Evolutionary conservation across 2,888 invertebrate species (phyloP).

Genomic region (Lutraria lutraria): DNA sequence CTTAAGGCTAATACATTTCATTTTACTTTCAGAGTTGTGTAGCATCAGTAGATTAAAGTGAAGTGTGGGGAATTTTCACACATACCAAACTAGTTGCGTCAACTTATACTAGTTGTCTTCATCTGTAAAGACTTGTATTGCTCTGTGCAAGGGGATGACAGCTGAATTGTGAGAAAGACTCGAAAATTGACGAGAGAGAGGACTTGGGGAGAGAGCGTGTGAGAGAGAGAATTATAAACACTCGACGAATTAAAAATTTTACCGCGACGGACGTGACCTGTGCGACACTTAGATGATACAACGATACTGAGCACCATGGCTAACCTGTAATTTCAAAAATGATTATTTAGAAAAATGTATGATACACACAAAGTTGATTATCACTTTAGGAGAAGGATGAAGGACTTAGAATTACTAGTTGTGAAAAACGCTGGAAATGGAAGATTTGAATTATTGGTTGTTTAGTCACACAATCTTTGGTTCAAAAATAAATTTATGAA

Average conservation of each 20-base stretch:
- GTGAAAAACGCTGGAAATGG: not conserved
- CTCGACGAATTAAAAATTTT: constrained; percentile 18
- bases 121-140: constrained; percentile 20
- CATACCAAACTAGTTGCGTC: constrained; percentile 1
- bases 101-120: constrained; percentile 38
- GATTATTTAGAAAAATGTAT: not conserved
- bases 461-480: not conserved
- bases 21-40: constrained; percentile 30
- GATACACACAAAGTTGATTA: not conserved
- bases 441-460: not conserved
- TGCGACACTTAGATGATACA: not conserved
- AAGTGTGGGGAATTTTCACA: not conserved
- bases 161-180: constrained; percentile 38
- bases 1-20: not conserved
- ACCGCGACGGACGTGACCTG: not conserved
- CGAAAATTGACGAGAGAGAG: constrained; percentile 32
- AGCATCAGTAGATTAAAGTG: not conserved
- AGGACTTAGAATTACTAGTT: not conserved
- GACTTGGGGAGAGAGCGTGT: constrained; percentile 34
- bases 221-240: constrained; percentile 38
- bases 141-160: constrained; percentile 20
- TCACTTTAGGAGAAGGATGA: not conserved
- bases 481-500: not conserved
- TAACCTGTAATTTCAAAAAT: not conserved
- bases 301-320: not conserved